These are phyloP conservation scores for Brachionus rotundiformis DNA, from an alignment of 1,140 invertebrate species.

Conservation along the genomic window DNA sequence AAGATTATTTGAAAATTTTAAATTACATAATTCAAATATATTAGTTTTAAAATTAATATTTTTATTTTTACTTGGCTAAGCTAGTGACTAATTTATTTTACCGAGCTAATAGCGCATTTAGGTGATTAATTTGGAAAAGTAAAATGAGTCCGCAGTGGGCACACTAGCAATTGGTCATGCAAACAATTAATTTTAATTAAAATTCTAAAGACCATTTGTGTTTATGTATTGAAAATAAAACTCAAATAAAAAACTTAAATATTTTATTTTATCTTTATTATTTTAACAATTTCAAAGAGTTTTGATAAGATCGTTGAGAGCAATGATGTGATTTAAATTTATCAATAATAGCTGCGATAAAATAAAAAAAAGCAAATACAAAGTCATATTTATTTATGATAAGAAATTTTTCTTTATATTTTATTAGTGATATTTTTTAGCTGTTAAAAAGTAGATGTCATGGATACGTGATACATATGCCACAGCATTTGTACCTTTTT, in stretches of 20 bases:
- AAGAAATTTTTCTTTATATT: neutral
- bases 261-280: neutral
- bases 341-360: neutral
- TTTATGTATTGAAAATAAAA: neutral
- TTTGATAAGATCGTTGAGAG: neutral
- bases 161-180: neutral
- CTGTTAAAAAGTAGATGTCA: neutral
- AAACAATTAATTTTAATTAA: neutral
- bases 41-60: no score
- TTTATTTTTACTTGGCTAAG: neutral
- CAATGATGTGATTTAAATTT: neutral
- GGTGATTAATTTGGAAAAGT: neutral
- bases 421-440: neutral
- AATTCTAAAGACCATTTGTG: neutral
- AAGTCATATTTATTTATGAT: neutral
- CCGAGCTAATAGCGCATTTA: neutral
- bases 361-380: neutral
- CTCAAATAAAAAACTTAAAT: neutral
- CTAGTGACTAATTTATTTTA: neutral
- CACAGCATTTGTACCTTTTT: neutral
- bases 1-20: no score
- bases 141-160: neutral
- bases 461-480: conserved; percentile 11
- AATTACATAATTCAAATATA: no score
- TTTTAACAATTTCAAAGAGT: neutral